These are phyloP conservation scores for Onychomys arenicola DNA, from an alignment of 2,797 vertebrate genomes.

Conservation along the genomic window DNA sequence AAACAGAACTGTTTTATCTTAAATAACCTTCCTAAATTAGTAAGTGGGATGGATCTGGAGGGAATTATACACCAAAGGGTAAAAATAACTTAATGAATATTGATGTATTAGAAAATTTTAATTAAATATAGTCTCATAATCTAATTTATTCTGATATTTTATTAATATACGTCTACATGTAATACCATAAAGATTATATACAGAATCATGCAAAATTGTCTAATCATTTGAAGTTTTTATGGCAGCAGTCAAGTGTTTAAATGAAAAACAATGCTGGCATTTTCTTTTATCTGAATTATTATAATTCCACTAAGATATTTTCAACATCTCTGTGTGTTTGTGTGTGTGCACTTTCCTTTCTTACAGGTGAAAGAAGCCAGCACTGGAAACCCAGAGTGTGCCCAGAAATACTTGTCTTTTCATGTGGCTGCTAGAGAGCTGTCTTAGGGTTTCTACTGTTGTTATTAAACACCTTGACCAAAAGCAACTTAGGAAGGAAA, in stretches of 20 bases:
- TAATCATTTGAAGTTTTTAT: slow-evolving; percentile 46
- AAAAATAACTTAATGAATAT: slow-evolving; percentile 60
- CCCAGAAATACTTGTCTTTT: background rate
- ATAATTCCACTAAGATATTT: background rate
- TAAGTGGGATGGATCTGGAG: slow-evolving; percentile 59
- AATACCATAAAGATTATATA: slow-evolving; percentile 18
- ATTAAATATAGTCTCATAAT: slow-evolving; percentile 70
- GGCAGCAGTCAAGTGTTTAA: background rate
- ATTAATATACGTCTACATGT: slow-evolving; percentile 59
- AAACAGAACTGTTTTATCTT: slow-evolving; percentile 50
- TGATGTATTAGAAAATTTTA: slow-evolving; percentile 47
- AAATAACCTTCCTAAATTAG: slow-evolving; percentile 63
- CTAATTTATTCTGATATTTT: slow-evolving; percentile 71
- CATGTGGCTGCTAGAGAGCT: background rate
- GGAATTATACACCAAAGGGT: slow-evolving; percentile 57
- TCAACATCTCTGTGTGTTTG: background rate
- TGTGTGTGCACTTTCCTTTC: background rate
- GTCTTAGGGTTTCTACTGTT: background rate
- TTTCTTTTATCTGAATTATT: slow-evolving; percentile 11
- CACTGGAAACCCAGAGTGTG: background rate
- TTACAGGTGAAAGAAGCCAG: background rate
- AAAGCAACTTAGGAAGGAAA: background rate
- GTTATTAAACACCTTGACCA: background rate
- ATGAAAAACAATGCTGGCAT: background rate
- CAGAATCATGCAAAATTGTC: background rate